These are phyloP conservation scores for Drosophila vallismaia DNA, from an alignment of 2,888 invertebrate species.

Conservation along the genomic window DNA sequence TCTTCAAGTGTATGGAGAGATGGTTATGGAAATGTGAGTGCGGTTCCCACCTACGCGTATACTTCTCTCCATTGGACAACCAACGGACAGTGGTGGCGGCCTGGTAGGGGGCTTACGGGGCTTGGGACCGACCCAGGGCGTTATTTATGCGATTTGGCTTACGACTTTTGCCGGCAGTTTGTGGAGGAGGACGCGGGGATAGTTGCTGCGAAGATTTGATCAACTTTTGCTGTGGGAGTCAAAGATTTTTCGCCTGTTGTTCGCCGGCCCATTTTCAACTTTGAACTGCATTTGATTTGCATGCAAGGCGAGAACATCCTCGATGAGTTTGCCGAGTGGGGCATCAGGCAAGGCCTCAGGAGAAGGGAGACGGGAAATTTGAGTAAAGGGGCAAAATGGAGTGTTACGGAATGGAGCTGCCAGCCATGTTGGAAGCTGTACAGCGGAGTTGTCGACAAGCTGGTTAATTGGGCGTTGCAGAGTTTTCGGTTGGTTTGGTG, in stretches of 20 bases:
- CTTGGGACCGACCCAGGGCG: slow-evolving; percentile 36
- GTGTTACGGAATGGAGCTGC: slow-evolving; percentile 5
- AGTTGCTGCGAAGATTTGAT: slow-evolving; percentile 34
- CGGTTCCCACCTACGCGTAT: slow-evolving; percentile 31
- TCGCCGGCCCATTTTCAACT: slow-evolving; percentile 65
- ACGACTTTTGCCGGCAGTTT: slow-evolving; percentile 59
- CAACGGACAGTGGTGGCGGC: slow-evolving; percentile 7
- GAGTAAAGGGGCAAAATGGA: neutral
- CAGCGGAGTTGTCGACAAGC: slow-evolving; percentile 63
- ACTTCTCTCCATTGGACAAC: slow-evolving; percentile 13
- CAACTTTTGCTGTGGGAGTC: slow-evolving; percentile 28
- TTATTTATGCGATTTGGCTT: slow-evolving; percentile 74
- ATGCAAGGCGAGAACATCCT: slow-evolving; percentile 58
- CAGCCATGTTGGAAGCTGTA: slow-evolving; percentile 17
- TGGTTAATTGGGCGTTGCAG: slow-evolving; percentile 66
- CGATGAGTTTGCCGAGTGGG: slow-evolving; percentile 45
- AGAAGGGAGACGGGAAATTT: neutral
- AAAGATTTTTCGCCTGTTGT: slow-evolving; percentile 63
- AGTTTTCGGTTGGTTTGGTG: slow-evolving; percentile 45
- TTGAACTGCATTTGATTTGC: slow-evolving; percentile 73
- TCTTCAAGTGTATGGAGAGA: slow-evolving; percentile 3
- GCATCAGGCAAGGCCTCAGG: too few relatives aligned
- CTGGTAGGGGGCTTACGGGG: slow-evolving; percentile 1
- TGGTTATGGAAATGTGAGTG: slow-evolving; percentile 26
- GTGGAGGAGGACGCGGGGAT: slow-evolving; percentile 7